Percentiles rank a stretch among this genome's conserved stretches.
Evolutionary conservation across 2,797 vertebrate genomes (phyloP).

Genomic region (Sciurus vulgaris): DNA sequence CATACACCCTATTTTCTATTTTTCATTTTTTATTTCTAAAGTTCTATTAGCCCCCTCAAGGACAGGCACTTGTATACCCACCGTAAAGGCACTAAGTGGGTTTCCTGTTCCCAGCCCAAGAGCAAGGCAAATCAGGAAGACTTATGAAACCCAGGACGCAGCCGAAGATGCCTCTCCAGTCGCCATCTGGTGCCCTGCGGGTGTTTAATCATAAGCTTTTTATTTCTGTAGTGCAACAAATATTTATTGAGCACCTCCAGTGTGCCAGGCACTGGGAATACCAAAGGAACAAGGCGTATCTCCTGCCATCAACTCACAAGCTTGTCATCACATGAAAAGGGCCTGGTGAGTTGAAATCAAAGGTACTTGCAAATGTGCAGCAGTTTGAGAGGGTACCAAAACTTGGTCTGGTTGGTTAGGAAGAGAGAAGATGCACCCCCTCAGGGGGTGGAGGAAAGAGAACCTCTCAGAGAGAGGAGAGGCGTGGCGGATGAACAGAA

Average conservation of each 20-base stretch:
- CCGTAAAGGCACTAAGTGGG: neutral
- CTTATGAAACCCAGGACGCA: neutral
- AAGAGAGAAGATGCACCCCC: neutral
- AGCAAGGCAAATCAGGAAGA: conserved; percentile 6
- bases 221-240: conserved; percentile 37
- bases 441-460: neutral
- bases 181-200: neutral
- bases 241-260: neutral
- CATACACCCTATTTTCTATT: conserved; percentile 8
- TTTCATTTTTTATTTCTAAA: conserved; percentile 44
- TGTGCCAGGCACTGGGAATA: neutral
- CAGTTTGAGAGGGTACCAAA: neutral
- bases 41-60: neutral
- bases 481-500: neutral
- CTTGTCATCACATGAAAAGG: neutral
- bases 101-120: conserved; percentile 27
- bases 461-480: neutral
- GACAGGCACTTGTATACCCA: conserved; percentile 6
- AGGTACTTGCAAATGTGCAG: neutral
- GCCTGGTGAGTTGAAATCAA: neutral
- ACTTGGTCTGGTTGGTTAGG: neutral
- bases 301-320: neutral
- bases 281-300: neutral
- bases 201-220: neutral
- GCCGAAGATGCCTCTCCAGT: neutral